Percentiles rank a stretch among this genome's conserved stretches.
These are phyloP conservation scores for Creontiades dilutus DNA, from an alignment of 2,888 invertebrate genomes.

Conservation along the genomic window DNA sequence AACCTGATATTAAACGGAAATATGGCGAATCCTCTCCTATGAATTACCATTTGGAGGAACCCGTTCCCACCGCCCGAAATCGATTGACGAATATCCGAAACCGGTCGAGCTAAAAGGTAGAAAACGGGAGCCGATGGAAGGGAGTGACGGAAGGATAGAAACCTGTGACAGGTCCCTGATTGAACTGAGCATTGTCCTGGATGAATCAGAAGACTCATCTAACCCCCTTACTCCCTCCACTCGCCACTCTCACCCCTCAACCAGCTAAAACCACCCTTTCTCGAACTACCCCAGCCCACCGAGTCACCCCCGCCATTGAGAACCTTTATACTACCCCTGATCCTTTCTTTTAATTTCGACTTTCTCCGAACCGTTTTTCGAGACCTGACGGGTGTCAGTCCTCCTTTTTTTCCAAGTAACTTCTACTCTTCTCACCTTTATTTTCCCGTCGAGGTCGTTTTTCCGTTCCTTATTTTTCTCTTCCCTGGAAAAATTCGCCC, in stretches of 20 bases:
- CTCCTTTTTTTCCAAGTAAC: constrained; percentile 10
- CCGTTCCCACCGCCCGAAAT: not conserved
- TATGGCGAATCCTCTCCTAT: not conserved
- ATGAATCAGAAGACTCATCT: constrained; percentile 66
- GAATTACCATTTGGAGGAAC: not conserved
- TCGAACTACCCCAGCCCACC: not conserved
- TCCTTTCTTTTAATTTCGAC: constrained; percentile 58
- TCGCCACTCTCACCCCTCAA: not conserved
- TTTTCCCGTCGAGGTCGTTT: not conserved
- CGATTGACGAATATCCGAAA: constrained; percentile 13
- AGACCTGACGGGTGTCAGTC: constrained; percentile 49
- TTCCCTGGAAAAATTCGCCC: not conserved
- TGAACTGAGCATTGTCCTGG: constrained; percentile 67
- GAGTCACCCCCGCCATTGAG: not conserved
- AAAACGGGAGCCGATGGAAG: not conserved
- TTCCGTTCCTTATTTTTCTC: not conserved
- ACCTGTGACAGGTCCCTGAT: constrained; percentile 64
- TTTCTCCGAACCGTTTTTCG: constrained; percentile 44
- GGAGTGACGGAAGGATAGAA: constrained; percentile 20
- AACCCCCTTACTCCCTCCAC: not conserved
- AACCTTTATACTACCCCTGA: constrained; percentile 32
- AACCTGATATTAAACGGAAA: no score
- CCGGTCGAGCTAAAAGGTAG: not conserved
- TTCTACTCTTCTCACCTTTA: constrained; percentile 4
- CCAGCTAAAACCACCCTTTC: constrained; percentile 14